Evolutionary conservation across 2,113 vertebrate genomes (phyloP).

Genomic region (Haliaeetus leucogaster): DNA sequence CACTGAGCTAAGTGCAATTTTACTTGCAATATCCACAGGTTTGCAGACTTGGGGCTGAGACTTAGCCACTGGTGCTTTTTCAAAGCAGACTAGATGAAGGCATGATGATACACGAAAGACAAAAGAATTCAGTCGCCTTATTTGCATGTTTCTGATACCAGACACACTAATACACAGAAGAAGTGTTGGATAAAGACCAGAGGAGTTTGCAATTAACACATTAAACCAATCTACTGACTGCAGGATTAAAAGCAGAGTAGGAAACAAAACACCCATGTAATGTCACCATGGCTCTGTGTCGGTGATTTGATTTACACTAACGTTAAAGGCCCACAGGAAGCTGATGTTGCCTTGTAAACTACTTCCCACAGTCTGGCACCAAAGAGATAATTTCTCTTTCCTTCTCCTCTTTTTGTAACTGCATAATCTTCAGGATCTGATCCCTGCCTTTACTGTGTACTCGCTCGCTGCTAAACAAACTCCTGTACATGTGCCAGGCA

Average conservation of each 20-base stretch:
- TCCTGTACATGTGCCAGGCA: not conserved
- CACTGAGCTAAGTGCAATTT: not conserved
- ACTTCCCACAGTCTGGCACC: conserved; percentile 4
- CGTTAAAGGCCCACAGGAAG: not conserved
- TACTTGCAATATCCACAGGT: not conserved
- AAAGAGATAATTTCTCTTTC: conserved; percentile 6
- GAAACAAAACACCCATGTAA: not conserved
- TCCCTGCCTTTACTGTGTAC: not conserved
- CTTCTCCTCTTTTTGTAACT: not conserved
- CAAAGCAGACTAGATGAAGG: not conserved
- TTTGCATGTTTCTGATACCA: not conserved
- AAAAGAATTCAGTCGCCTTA: not conserved
- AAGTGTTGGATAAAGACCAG: conserved; percentile 10
- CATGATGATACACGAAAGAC: fast-evolving
- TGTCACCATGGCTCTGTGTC: not conserved
- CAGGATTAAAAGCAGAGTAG: conserved; percentile 15
- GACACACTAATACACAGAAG: not conserved
- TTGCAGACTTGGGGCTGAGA: not conserved
- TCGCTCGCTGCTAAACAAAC: not conserved
- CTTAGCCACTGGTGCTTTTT: not conserved
- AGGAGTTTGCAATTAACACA: conserved; percentile 41
- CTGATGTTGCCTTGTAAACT: not conserved
- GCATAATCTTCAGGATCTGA: not conserved
- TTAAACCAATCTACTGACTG: not conserved
- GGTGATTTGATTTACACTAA: not conserved